Conservation (phyloP, 2,113 vertebrate species). For the Macaca fascicularis region T2T-MFA8v1.1 NC_088387.1:44777001-44777500, state of each 20-base stretch:
- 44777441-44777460: no score
- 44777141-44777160: not conserved
- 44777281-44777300: not conserved
- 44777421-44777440: no score
- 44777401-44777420: no score
- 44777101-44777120: not conserved
- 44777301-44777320: not conserved
- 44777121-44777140: not conserved
- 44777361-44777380: no score
- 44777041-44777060: not conserved
- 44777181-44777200: not conserved
- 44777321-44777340: no score
- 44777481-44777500: no score
- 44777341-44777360: no score
- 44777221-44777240: not conserved
- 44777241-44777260: not conserved
- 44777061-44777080: not conserved
- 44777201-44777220: not conserved
- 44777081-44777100: not conserved
- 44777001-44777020: not conserved
- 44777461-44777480: no score
- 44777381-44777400: no score
- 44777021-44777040: not conserved
- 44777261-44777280: not conserved
- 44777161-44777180: not conserved